A percentile compares a stretch with the other conserved stretches of the same genome.
phyloP scores from a whole-genome alignment of 2,113 vertebrate genomes.

The human region GRCh38 chr13:87655001-87655500 shows the following conservation, averaged over 20 bases:
- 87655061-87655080: background rate
- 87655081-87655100: background rate
- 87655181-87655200: background rate
- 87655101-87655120: background rate
- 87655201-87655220: background rate
- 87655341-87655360: background rate
- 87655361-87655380: background rate
- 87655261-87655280: background rate
- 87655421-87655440: background rate
- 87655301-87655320: background rate
- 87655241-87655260: background rate
- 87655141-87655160: background rate
- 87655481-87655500: background rate
- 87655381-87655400: background rate
- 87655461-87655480: background rate
- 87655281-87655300: background rate
- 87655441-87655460: background rate
- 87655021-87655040: background rate
- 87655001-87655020: background rate
- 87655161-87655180: background rate
- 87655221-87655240: background rate
- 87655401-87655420: background rate
- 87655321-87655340: background rate
- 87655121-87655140: background rate
- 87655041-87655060: background rate